These are phyloP conservation scores for Pilophorus perplexus DNA, from an alignment of 2,888 invertebrate genomes.

Conservation along the genomic window DNA sequence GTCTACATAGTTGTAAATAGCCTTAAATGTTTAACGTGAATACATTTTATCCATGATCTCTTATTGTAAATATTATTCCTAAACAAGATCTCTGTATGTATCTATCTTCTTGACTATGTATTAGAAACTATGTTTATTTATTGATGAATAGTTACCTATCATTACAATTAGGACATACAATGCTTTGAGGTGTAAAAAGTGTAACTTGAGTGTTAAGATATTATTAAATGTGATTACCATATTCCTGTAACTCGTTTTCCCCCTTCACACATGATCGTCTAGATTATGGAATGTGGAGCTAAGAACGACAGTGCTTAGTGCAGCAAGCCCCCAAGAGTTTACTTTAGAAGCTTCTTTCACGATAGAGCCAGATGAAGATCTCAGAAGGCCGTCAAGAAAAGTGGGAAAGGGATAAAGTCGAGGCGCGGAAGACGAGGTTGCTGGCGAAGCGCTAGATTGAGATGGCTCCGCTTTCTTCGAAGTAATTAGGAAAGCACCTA, in stretches of 20 bases:
- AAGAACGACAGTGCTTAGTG: too few species aligned
- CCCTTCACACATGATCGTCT: too few species aligned
- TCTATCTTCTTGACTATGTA: constrained; percentile 1
- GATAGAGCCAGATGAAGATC: constrained; percentile 27
- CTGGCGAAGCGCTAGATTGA: too few species aligned
- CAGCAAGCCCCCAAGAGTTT: too few species aligned
- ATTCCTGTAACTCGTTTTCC: too few species aligned
- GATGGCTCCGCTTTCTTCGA: constrained; percentile 30
- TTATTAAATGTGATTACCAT: too few species aligned
- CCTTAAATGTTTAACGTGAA: constrained; percentile 37
- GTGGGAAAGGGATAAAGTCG: background rate
- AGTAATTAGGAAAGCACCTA: constrained; percentile 31
- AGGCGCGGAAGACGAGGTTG: background rate
- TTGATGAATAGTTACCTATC: constrained; percentile 33
- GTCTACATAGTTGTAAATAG: constrained; percentile 41
- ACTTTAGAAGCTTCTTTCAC: too few species aligned
- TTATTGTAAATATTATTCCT: constrained; percentile 28
- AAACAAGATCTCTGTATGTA: constrained; percentile 30
- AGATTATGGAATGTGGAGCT: too few species aligned
- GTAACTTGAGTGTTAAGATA: too few species aligned
- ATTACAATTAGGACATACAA: too few species aligned
- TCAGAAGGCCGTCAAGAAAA: too few species aligned
- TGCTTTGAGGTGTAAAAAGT: too few species aligned
- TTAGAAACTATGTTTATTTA: constrained; percentile 13
- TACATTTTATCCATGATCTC: constrained; percentile 31